Evolutionary conservation across 2,113 vertebrate genomes (phyloP), one percentile per base, ranked within the genome.

Genomic region (Ranitomeya imitator): DNA sequence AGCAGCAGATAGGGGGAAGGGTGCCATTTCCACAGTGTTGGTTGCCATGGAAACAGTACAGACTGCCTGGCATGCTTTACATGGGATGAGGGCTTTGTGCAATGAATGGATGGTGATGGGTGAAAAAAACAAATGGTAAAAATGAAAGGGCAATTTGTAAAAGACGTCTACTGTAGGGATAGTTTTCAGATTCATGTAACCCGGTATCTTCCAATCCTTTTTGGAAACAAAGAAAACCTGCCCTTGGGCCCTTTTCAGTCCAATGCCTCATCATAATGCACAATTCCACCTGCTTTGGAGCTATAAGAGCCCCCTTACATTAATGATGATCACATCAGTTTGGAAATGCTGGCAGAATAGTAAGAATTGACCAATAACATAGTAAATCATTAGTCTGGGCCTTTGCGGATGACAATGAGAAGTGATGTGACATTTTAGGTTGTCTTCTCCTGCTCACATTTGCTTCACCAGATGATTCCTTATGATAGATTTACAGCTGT

Each of bases 21-120:
- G 89, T 79, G 89, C 81, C 63, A 87, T 90, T 90, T 84, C 54
- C 89, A 90, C 65, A 79, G 86, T 79, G 81, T 85, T 14, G 74
- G 87, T 90, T 79, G 76, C 89, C 76, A 88, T 90, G 89, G 89
- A 83, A 85, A 90, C 89, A 87, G 86, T 74, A 85, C 76, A 80
- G 89, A 85, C 89, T 90, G 86, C 81, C 89, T 87, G 85, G 89
- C 80, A 74, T 67, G 79, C 74, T 45, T 51, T 82, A 31, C 73
- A 88, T 83, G 57, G 81, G 71, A 76, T 84, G 59, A 61, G 71
- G 61, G 71, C 81, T 78, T 74, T 55, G 71, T 83, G 78, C 61
- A 88, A 83, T 84, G 87, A 84, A 88, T 88, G 86, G 69, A 88
- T n/a, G 67, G 51, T 31, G 79, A 71, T 61, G 79, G 86, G 26